Evolutionary conservation across 2,797 vertebrate genomes (phyloP).

Genomic region (Pseudochaenichthys georgianus): DNA sequence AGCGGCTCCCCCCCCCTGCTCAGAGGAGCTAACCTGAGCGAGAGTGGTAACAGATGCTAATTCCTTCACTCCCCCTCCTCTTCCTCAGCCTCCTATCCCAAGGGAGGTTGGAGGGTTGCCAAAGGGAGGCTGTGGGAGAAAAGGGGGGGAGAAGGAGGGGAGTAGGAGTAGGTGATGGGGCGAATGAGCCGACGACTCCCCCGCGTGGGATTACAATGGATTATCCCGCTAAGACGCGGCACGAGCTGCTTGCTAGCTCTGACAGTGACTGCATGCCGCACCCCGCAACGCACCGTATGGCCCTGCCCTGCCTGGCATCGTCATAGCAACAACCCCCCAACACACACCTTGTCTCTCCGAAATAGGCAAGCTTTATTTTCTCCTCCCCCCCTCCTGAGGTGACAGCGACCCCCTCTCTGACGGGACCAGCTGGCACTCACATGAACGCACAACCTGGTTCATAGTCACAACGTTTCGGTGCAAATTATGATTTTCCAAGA

Average conservation of each 20-base stretch:
- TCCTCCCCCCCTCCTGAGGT: slow-evolving; percentile 2
- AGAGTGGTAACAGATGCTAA: slow-evolving; percentile 85
- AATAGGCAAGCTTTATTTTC: not conserved
- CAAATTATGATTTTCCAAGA: not conserved
- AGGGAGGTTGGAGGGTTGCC: slow-evolving; percentile 42
- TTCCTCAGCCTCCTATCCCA: slow-evolving; percentile 52
- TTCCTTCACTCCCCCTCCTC: slow-evolving; percentile 78
- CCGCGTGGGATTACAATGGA: slow-evolving; percentile 83
- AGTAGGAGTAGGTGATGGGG: not conserved
- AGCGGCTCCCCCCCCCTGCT: slow-evolving; percentile 52
- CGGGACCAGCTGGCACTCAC: slow-evolving; percentile 27
- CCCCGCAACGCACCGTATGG: slow-evolving; percentile 6
- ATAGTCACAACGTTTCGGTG: not conserved
- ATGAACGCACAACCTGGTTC: not conserved
- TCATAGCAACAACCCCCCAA: slow-evolving; percentile 50
- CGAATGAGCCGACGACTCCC: slow-evolving; percentile 54
- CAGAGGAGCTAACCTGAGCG: slow-evolving; percentile 74
- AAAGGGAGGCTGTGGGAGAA: slow-evolving; percentile 14
- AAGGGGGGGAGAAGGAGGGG: not conserved
- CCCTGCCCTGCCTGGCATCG: slow-evolving; percentile 55
- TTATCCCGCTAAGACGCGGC: slow-evolving; percentile 81
- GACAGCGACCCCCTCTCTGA: slow-evolving; percentile 20
- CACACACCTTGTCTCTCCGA: not conserved
- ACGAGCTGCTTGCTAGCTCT: slow-evolving; percentile 68
- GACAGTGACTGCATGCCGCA: slow-evolving; percentile 50